phyloP scores from a whole-genome alignment of 2,888 invertebrate genomes.

The Odontothrips loti region DNA sequence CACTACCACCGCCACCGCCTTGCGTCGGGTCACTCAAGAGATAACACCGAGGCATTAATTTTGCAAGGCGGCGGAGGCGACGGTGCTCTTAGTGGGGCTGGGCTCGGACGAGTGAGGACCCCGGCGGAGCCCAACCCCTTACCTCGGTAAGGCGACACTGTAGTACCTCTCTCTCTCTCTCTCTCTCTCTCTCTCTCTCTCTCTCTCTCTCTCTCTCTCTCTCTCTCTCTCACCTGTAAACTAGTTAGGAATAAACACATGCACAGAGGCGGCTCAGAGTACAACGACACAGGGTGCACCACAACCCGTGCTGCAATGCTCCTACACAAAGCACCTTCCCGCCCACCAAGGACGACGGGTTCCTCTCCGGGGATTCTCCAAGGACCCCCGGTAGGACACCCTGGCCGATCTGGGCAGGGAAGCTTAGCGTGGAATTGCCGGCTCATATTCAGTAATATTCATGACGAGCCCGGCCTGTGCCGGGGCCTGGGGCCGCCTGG shows the following conservation, averaged over 20 bases:
- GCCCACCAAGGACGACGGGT: too few species aligned
- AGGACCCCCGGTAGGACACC: too few species aligned
- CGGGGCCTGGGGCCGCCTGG: background rate
- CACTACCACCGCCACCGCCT: background rate
- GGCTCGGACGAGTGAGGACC: background rate
- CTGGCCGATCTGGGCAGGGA: too few species aligned
- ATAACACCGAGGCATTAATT: slow-evolving; percentile 16
- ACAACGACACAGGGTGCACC: background rate
- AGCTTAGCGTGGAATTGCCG: background rate
- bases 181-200: too few species aligned
- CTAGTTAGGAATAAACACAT: background rate
- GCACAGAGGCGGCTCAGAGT: background rate
- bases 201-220: too few species aligned
- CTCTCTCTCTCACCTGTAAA: background rate
- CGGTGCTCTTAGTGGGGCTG: background rate
- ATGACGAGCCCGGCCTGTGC: background rate
- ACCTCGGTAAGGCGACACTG: too few species aligned
- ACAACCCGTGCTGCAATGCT: too few species aligned
- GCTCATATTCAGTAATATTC: slow-evolving; percentile 11
- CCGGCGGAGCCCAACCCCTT: background rate
- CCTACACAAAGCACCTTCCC: too few species aligned
- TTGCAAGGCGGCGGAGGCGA: background rate
- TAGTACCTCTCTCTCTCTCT: background rate
- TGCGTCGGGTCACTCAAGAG: background rate
- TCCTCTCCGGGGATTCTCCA: too few species aligned